Percentiles rank a stretch among this genome's conserved stretches.
phyloP scores from a whole-genome alignment of 1,140 invertebrate species.

The Atopsyche davidsoni region DNA sequence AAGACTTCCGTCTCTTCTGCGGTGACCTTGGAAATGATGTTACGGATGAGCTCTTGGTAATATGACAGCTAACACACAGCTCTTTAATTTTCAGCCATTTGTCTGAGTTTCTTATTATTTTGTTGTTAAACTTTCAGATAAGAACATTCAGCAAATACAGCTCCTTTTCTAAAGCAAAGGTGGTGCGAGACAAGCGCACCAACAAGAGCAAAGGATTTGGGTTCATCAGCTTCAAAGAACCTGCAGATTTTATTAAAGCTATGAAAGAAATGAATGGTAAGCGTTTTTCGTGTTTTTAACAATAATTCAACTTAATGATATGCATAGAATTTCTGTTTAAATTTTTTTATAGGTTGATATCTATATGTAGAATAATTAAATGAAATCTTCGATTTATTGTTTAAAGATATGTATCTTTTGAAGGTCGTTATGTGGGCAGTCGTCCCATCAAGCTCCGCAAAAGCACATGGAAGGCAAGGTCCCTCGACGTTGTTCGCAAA shows the following conservation, averaged over 20 bases:
- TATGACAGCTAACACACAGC: constrained; percentile 4
- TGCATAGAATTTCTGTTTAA: constrained; percentile 12
- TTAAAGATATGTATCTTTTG: constrained; percentile 35
- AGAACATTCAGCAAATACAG: constrained; percentile 93
- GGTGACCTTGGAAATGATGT: constrained; percentile 99
- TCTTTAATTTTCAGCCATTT: neutral
- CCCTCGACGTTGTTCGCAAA: constrained; percentile 87
- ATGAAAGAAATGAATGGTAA: constrained; percentile 97
- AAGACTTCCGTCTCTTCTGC: constrained; percentile 98
- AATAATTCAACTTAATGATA: no score
- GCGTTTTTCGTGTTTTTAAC: constrained; percentile 30
- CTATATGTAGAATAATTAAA: neutral
- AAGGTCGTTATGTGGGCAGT: constrained; percentile 93
- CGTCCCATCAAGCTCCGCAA: constrained; percentile 96
- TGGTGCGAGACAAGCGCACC: constrained; percentile 91
- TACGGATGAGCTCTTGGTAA: constrained; percentile 88
- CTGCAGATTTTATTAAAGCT: constrained; percentile 94
- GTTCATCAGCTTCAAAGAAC: constrained; percentile 98
- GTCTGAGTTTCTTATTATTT: neutral
- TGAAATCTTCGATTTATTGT: no score
- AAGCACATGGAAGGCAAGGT: constrained; percentile 92
- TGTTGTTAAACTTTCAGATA: constrained; percentile 36
- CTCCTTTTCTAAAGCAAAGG: constrained; percentile 92
- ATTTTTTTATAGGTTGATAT: neutral
- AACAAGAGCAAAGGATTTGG: constrained; percentile 99